phyloP scores from a whole-genome alignment of 1,140 invertebrate species.

The Drosophila pruinosa region DNA sequence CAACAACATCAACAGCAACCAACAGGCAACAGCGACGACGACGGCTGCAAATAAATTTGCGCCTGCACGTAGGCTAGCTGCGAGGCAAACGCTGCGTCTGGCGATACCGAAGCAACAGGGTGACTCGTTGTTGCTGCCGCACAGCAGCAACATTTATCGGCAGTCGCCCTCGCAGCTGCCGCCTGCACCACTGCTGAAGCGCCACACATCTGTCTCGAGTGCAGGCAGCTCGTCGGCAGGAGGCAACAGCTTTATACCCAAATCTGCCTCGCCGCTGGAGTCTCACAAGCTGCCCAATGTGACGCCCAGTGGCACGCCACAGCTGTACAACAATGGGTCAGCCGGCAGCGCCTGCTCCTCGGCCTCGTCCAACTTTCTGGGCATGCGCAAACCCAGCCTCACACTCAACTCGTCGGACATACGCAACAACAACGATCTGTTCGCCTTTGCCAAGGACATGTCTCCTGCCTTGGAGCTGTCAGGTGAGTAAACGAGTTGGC shows the following conservation, averaged over 20 bases:
- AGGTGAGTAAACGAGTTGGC: constrained; percentile 40
- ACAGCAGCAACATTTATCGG: constrained; percentile 48
- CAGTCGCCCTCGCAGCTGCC: constrained; percentile 77
- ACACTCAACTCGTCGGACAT: constrained; percentile 77
- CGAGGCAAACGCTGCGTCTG: constrained; percentile 71
- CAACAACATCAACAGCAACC: constrained; percentile 7
- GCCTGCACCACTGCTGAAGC: constrained; percentile 69
- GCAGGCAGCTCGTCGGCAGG: neutral
- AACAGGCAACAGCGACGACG: neutral
- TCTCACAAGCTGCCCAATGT: constrained; percentile 78
- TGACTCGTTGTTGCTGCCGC: constrained; percentile 36
- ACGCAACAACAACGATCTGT: constrained; percentile 75
- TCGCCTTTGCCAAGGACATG: constrained; percentile 77
- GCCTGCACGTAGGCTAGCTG: constrained; percentile 81
- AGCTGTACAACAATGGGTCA: constrained; percentile 28
- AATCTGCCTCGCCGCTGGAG: constrained; percentile 73
- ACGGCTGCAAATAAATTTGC: constrained; percentile 64
- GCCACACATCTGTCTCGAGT: constrained; percentile 13
- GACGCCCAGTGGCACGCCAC: constrained; percentile 42
- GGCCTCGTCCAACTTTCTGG: constrained; percentile 56
- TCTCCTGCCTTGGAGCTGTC: constrained; percentile 65
- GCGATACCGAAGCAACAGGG: constrained; percentile 79
- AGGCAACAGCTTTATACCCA: constrained; percentile 52
- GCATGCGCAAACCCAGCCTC: constrained; percentile 70
- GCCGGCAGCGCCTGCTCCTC: constrained; percentile 28